A percentile compares a stretch with the other conserved stretches of the same genome.
phyloP scores from a whole-genome alignment of 1,140 invertebrate species.

The Pseudomyrmex cubaensis region DNA sequence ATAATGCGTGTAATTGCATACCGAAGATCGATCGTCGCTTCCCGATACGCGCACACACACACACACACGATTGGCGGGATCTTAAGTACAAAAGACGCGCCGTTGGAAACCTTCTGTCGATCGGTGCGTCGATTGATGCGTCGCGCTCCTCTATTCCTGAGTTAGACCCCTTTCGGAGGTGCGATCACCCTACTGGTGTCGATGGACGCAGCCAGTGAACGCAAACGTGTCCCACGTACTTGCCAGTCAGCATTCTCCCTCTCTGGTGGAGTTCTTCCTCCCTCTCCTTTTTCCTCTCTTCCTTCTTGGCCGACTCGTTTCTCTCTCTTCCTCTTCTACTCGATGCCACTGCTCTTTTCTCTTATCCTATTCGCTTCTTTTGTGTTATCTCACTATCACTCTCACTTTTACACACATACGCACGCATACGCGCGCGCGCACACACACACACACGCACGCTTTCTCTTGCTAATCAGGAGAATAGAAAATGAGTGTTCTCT shows the following conservation, averaged over 20 bases:
- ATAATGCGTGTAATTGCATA: not conserved
- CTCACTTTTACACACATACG: not conserved
- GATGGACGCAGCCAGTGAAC: slow-evolving; percentile 68
- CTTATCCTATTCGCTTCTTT: not conserved
- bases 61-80: not conserved
- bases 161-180: slow-evolving; percentile 59
- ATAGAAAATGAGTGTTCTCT: slow-evolving; percentile 27
- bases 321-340: slow-evolving; percentile 13
- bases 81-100: not conserved
- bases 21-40: not conserved
- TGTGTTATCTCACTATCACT: not conserved
- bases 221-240: slow-evolving; percentile 69
- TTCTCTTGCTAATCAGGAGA: slow-evolving; percentile 35
- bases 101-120: no score
- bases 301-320: slow-evolving; percentile 12
- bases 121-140: no score
- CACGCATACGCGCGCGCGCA: slow-evolving; percentile 3
- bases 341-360: slow-evolving; percentile 22
- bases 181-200: slow-evolving; percentile 70
- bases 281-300: not conserved
- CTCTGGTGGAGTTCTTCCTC: not conserved
- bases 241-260: slow-evolving; percentile 64
- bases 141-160: slow-evolving; percentile 24
- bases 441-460: slow-evolving; percentile 6
- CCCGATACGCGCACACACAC: not conserved